Evolutionary conservation across 2,888 invertebrate species (phyloP).

Genomic region (Polydrusus cervinus): DNA sequence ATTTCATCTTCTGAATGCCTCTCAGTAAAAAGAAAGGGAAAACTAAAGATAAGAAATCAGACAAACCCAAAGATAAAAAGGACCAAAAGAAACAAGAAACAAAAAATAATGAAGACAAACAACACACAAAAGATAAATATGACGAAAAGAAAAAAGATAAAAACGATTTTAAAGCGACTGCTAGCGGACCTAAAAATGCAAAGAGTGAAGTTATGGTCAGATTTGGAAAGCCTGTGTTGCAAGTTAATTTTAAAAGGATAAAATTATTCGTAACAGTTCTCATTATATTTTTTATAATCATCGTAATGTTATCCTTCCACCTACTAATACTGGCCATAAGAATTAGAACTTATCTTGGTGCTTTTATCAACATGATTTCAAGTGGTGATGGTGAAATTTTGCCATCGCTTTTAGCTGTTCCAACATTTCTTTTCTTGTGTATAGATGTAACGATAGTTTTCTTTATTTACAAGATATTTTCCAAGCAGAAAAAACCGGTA

Average conservation of each 20-base stretch:
- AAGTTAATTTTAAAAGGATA: constrained; percentile 60
- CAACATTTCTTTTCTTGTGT: constrained; percentile 61
- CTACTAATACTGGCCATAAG: constrained; percentile 62
- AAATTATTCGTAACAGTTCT: constrained; percentile 60
- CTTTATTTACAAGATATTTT: constrained; percentile 61
- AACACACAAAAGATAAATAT: constrained; percentile 1
- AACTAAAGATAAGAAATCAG: constrained; percentile 11
- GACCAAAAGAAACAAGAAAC: background rate
- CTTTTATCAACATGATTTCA: constrained; percentile 68
- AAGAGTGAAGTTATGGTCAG: constrained; percentile 55
- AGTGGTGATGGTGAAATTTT: constrained; percentile 65
- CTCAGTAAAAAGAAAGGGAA: background rate
- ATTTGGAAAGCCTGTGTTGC: constrained; percentile 62
- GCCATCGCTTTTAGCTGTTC: constrained; percentile 59
- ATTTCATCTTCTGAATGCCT: background rate
- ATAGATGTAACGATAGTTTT: constrained; percentile 60
- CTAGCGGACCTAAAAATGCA: constrained; percentile 22
- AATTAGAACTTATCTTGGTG: constrained; percentile 63
- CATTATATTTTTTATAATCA: constrained; percentile 55
- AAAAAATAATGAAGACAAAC: too few relatives aligned
- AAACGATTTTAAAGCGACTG: background rate
- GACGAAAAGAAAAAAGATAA: constrained; percentile 11
- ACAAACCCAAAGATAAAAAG: background rate
- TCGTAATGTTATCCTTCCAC: constrained; percentile 60
- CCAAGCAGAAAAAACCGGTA: constrained; percentile 55